Evolutionary conservation across 2,797 vertebrate species (phyloP), one percentile per base, ranked within the genome.

Genomic region (Anabas testudineus): DNA sequence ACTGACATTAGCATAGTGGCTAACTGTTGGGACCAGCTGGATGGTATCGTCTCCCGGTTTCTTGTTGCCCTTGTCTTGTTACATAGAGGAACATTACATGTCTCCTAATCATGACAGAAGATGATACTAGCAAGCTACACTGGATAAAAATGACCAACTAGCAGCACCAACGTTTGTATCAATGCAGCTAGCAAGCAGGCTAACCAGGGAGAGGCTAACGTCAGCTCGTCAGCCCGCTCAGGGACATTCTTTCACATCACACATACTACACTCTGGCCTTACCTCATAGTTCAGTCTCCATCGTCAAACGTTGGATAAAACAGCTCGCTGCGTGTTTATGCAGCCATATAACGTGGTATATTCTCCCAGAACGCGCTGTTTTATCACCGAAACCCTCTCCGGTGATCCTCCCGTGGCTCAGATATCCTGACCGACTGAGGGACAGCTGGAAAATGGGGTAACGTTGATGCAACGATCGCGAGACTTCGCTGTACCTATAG

Each of bases 271-370:
- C 57, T 68, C 41, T 37, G 61, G 71, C 37, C 93, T 92, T 90
- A 95, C 94, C 94, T 95, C 94, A 94, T 95, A 90, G 83, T 91
- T 90, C 72, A 74, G 62, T 84, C 74, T 82, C 88, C 92, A 93
- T 95, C 16, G 5, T 71, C 45, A 62, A 77, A 74, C 65, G n/a
- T 36, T 2, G 69, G 36, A 43, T 37, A 53, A 49, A 63, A 62
- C 36, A 14, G 61, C 47, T 47, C 47, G 32, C 4, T 47, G 48
- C 6, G 59, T 61, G 10, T 80, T 76, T 74, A 56, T 62, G 57
- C 59, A 10, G 9, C 36, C 77, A 78, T 74, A 55, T 4, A 68
- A 71, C 15, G 37, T 2, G 39, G 52, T 68, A 63, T 45, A 3
- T 39, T 19, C 47, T 55, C 52, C 63, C 43, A 21, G 41, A 56